Evolutionary conservation across 2,888 invertebrate species (phyloP).

Genomic region (Deroplatys truncata): DNA sequence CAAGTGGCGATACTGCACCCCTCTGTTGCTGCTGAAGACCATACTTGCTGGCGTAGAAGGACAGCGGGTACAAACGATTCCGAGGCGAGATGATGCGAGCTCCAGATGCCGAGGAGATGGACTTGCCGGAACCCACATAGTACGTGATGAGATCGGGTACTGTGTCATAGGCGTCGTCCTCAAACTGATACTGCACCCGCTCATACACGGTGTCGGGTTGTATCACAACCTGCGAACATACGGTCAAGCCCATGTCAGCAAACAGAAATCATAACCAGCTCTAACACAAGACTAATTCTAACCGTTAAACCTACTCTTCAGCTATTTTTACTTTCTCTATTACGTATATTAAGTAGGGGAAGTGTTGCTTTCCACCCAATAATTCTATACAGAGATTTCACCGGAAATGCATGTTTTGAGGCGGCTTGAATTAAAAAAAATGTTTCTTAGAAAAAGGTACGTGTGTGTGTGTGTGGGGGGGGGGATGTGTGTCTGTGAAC

Average conservation of each 20-base stretch:
- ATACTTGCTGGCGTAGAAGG: conserved; percentile 64
- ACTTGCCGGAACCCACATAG: conserved; percentile 86
- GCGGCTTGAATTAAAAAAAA: no score
- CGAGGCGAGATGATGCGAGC: conserved; percentile 83
- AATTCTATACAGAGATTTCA: no score
- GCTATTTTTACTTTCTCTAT: no score
- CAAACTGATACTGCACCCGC: conserved; percentile 87
- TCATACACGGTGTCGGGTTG: conserved; percentile 91
- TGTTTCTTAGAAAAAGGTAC: no score
- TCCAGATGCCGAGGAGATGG: conserved; percentile 83
- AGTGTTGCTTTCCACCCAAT: no score
- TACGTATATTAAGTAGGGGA: no score
- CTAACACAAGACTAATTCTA: background rate
- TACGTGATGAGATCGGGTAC: conserved; percentile 90
- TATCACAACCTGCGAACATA: conserved; percentile 60
- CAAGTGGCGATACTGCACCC: conserved; percentile 32
- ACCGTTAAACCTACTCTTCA: no score
- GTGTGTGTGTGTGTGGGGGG: no score
- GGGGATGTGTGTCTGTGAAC: no score
- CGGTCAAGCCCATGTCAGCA: background rate
- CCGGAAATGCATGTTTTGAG: no score
- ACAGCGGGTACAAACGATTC: conserved; percentile 73
- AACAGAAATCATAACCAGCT: background rate
- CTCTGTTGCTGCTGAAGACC: conserved; percentile 41
- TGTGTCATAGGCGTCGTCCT: conserved; percentile 89